These are phyloP conservation scores for Diachasma alloeum DNA, from an alignment of 1,140 invertebrate genomes.

Conservation along the genomic window DNA sequence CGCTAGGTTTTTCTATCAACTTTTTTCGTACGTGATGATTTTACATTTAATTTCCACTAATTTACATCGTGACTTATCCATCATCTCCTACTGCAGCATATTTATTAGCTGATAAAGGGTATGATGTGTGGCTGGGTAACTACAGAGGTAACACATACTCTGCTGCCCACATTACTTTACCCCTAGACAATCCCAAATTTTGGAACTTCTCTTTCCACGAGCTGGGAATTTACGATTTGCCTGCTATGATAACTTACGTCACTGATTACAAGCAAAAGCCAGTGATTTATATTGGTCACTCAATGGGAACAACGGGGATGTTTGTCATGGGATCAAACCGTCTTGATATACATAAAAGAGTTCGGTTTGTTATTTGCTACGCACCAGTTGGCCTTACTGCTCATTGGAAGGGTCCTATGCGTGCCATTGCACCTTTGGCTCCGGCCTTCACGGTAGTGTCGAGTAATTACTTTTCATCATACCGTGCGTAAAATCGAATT, in stretches of 20 bases:
- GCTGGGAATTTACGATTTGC: conserved; percentile 68
- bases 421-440: conserved; percentile 69
- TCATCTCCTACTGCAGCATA: conserved; percentile 50
- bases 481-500: no score
- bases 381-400: conserved; percentile 79
- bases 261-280: conserved; percentile 29
- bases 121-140: conserved; percentile 68
- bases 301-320: conserved; percentile 71
- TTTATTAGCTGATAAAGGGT: conserved; percentile 62
- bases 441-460: no score
- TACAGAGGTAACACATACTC: conserved; percentile 65
- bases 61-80: background rate
- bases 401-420: conserved; percentile 74
- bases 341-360: conserved; percentile 62
- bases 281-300: conserved; percentile 69
- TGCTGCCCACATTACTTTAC: conserved; percentile 45
- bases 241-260: conserved; percentile 68
- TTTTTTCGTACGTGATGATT: no score
- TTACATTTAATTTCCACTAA: no score
- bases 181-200: conserved; percentile 55
- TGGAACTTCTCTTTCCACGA: conserved; percentile 62
- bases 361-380: conserved; percentile 71
- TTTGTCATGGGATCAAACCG: conserved; percentile 69
- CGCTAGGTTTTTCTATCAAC: no score
- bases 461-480: no score